These are phyloP conservation scores for Mormyrus hasselquistii DNA, from an alignment of 2,797 vertebrate species.

Conservation along the genomic window DNA sequence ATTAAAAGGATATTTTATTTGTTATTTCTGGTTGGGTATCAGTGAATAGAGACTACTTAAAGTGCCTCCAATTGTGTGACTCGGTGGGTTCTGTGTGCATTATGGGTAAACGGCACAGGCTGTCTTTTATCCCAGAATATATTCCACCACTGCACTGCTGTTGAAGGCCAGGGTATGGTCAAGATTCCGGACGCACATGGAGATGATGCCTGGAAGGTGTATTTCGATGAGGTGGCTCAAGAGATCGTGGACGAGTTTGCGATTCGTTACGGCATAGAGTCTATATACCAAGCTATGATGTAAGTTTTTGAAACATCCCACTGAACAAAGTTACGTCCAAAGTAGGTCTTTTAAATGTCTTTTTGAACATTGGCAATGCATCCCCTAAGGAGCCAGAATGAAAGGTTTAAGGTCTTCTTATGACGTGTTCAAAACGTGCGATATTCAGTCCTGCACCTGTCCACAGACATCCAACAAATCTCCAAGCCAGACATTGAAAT, in stretches of 20 bases:
- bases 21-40: background rate
- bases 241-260: constrained; percentile 94
- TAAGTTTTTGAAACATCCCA: constrained; percentile 53
- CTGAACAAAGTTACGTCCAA: background rate
- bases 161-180: constrained; percentile 75
- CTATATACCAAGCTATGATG: constrained; percentile 98
- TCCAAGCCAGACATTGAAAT: background rate
- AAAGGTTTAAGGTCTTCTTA: background rate
- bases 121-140: constrained; percentile 68
- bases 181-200: constrained; percentile 78
- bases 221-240: constrained; percentile 89
- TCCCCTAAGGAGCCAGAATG: background rate
- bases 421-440: background rate
- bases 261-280: constrained; percentile 92
- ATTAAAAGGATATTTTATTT: background rate
- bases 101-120: background rate
- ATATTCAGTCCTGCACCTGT: background rate
- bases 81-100: background rate
- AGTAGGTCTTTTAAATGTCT: background rate
- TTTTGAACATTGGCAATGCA: background rate
- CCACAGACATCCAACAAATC: background rate
- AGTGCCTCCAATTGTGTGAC: background rate
- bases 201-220: constrained; percentile 94
- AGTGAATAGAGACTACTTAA: background rate
- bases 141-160: constrained; percentile 82